Conservation (phyloP, 2,797 vertebrate genomes). For the Brachyalestes nurse region DNA sequence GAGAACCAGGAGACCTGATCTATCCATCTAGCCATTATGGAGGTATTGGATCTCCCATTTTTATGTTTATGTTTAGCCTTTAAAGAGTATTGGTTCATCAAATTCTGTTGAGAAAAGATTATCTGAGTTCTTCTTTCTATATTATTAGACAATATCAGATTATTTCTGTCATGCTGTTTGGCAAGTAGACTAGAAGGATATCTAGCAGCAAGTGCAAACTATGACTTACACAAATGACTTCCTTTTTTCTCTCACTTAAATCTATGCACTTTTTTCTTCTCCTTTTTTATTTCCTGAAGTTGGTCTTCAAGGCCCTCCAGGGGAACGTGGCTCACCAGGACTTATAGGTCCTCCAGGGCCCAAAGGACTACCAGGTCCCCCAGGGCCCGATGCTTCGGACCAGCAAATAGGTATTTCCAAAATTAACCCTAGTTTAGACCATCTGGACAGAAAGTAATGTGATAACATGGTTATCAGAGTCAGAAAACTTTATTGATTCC, state of each 20-base stretch:
- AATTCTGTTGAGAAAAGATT: neutral
- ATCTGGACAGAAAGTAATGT: too few relatives aligned
- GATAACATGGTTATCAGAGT: too few relatives aligned
- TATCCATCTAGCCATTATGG: neutral
- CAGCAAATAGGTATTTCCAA: conserved; percentile 28
- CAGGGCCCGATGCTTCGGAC: conserved; percentile 21
- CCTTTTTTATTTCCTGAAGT: conserved; percentile 7
- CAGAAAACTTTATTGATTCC: too few relatives aligned
- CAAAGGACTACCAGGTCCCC: conserved; percentile 48
- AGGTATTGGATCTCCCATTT: conserved; percentile 59
- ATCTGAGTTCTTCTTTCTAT: neutral
- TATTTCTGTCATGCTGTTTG: neutral
- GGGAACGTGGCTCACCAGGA: conserved; percentile 48
- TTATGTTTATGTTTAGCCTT: neutral
- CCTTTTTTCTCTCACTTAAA: neutral
- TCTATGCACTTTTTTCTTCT: neutral
- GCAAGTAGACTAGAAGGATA: neutral
- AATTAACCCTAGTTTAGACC: neutral
- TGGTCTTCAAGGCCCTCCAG: conserved; percentile 44
- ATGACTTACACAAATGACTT: neutral
- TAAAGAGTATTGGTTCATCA: neutral
- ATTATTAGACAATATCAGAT: neutral
- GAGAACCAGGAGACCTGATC: conserved; percentile 74
- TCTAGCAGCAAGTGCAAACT: neutral
- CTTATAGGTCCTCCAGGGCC: conserved; percentile 10